A percentile compares a stretch with the other conserved stretches of the same genome.
These are phyloP conservation scores for Tetragnatha montana DNA, from an alignment of 2,888 invertebrate genomes.

Conservation along the genomic window DNA sequence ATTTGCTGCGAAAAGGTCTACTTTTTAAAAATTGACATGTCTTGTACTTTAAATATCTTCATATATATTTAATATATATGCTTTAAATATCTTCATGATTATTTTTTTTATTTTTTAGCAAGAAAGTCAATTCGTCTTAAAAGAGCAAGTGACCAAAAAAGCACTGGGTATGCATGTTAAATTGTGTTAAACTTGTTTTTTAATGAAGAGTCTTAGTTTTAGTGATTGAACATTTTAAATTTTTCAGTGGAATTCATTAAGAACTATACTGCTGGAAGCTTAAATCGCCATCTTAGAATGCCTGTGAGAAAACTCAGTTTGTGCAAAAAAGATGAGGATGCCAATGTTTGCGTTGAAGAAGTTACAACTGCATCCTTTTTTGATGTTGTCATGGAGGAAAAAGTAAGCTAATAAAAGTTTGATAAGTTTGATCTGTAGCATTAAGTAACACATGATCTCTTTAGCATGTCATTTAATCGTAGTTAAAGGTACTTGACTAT, in stretches of 20 bases:
- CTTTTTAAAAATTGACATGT: too few relatives aligned
- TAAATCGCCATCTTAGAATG: slow-evolving; percentile 77
- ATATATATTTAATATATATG: too few relatives aligned
- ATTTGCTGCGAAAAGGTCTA: too few relatives aligned
- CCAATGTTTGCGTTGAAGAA: slow-evolving; percentile 80
- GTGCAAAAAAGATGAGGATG: slow-evolving; percentile 66
- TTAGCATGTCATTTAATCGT: too few relatives aligned
- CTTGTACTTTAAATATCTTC: background rate
- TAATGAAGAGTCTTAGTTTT: background rate
- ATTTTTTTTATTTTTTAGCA: slow-evolving; percentile 78
- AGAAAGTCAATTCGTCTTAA: slow-evolving; percentile 82
- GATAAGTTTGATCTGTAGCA: too few relatives aligned
- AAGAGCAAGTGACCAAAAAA: slow-evolving; percentile 76
- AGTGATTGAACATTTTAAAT: background rate
- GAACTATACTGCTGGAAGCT: slow-evolving; percentile 77
- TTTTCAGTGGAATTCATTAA: slow-evolving; percentile 76
- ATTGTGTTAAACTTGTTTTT: background rate
- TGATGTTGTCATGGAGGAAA: slow-evolving; percentile 80
- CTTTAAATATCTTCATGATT: background rate
- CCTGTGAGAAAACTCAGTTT: slow-evolving; percentile 59
- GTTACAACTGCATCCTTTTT: slow-evolving; percentile 83
- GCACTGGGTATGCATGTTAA: slow-evolving; percentile 75
- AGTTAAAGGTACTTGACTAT: background rate
- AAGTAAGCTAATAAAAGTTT: slow-evolving; percentile 77
- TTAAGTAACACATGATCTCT: too few relatives aligned